These are phyloP conservation scores for Spilosoma lubricipeda DNA, from an alignment of 2,888 invertebrate species.

Conservation along the genomic window DNA sequence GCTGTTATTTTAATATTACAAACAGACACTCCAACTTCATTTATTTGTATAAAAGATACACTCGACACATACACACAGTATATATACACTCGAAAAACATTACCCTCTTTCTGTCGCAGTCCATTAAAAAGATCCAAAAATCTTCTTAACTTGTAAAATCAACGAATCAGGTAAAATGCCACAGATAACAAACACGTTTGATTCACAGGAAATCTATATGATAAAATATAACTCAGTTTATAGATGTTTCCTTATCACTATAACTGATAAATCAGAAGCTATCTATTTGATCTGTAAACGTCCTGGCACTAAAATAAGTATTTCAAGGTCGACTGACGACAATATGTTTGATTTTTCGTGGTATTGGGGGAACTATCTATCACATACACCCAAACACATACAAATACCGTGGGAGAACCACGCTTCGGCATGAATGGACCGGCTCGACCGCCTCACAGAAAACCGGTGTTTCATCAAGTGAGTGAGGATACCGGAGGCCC, in stretches of 20 bases:
- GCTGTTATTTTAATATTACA: no score
- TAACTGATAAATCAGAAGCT: neutral
- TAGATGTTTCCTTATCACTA: neutral
- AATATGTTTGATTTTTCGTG: neutral
- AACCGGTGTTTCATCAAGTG: no score
- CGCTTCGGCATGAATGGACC: no score
- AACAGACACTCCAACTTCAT: no score
- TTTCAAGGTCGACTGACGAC: neutral
- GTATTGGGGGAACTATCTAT: neutral
- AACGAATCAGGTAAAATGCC: neutral
- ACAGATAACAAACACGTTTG: neutral
- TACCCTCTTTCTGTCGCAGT: no score
- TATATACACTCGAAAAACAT: no score
- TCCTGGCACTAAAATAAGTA: neutral
- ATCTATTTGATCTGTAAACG: neutral
- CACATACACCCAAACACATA: neutral
- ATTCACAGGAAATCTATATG: neutral
- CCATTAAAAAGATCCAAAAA: no score
- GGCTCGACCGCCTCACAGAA: no score
- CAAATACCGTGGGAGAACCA: no score
- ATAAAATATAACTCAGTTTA: neutral
- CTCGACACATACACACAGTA: no score
- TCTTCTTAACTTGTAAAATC: neutral
- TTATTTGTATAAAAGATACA: no score
- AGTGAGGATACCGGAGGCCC: no score